Conservation (phyloP, 1,140 invertebrate genomes). For the Drosophila asahinai region DNA sequence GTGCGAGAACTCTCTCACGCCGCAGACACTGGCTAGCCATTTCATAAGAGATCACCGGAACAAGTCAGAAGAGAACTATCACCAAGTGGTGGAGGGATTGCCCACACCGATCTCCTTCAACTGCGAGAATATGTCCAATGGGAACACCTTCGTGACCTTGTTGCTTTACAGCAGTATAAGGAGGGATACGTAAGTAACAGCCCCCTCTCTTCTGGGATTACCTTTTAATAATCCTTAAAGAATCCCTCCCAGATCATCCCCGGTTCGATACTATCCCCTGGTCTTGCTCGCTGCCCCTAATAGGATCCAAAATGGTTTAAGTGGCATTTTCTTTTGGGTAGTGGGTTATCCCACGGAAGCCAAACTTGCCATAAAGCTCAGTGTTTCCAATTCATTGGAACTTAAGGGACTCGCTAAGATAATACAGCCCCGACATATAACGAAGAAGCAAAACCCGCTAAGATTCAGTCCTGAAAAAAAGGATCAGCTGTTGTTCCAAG, state of each 20-base stretch:
- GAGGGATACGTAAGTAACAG: neutral
- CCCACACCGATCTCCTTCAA: slow-evolving; percentile 8
- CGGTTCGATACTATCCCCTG: neutral
- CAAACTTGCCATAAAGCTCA: neutral
- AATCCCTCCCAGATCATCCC: neutral
- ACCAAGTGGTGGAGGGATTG: slow-evolving; percentile 8
- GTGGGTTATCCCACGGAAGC: neutral
- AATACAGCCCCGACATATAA: neutral
- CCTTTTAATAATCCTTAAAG: neutral
- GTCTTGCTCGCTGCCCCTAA: slow-evolving; percentile 1
- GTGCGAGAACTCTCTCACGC: neutral
- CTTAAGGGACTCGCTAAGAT: neutral
- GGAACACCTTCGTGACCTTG: slow-evolving; percentile 9
- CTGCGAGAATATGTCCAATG: neutral
- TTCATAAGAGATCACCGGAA: neutral
- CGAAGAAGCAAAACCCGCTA: neutral
- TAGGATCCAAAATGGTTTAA: neutral
- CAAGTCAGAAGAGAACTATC: neutral
- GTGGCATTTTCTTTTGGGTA: slow-evolving; percentile 13
- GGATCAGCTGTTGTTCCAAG: neutral
- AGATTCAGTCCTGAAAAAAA: neutral
- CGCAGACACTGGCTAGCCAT: neutral
- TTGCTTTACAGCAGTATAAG: slow-evolving; percentile 6
- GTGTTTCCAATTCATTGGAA: slow-evolving; percentile 3
- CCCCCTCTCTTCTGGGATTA: no score